Base-by-base conservation (phyloP, 2,888 invertebrate genomes). In the Melipona bicolor region DNA sequence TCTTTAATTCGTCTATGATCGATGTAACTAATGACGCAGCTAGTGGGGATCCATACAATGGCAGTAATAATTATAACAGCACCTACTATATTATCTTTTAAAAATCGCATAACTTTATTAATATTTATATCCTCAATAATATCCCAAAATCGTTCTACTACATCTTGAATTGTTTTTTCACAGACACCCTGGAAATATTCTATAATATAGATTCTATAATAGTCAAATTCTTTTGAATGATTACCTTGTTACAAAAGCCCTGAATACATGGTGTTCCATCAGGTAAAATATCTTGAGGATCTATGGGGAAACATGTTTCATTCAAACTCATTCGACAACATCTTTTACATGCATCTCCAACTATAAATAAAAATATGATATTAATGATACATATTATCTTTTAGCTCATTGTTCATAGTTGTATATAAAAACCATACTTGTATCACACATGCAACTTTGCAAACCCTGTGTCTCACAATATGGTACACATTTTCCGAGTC, bases 91-190 rank as follows among this genome's bases (percentile, higher is more conserved):
- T 99, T 99, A 95, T 98, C 98, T 80, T 98, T 97, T 74, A 99
- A 95, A 94, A 98, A 98, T 74, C 98, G 96, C 90, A 98, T 95
- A 90, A 98, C 98, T 93, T 98, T 98, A 94, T 98, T 98, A 82
- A 98, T 98, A 94, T 98, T 98, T 81, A 99, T 98, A 92, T 99
- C 98, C 95, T 99, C 99, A 85, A 99, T 99, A 73, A 99, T 98
- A 94, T 98, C 98, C 98, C 99, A 99, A 95, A 99, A 98, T 52
- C 99, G 96, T 94, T 99, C 98, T 17, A 99, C 98, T 43, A 99
- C 98, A 93, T 99, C 99, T 94, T 98, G 98, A 83, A 98, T 97
- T 0, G 98, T 98, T 95, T 98, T 98, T 94, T 98, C 98, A 93
- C 99, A 99, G 49, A 97, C 96, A 15, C 99, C 99, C 98, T 99